These are phyloP conservation scores for Pseudopipra pipra DNA, from an alignment of 2,113 vertebrate genomes.

Conservation along the genomic window DNA sequence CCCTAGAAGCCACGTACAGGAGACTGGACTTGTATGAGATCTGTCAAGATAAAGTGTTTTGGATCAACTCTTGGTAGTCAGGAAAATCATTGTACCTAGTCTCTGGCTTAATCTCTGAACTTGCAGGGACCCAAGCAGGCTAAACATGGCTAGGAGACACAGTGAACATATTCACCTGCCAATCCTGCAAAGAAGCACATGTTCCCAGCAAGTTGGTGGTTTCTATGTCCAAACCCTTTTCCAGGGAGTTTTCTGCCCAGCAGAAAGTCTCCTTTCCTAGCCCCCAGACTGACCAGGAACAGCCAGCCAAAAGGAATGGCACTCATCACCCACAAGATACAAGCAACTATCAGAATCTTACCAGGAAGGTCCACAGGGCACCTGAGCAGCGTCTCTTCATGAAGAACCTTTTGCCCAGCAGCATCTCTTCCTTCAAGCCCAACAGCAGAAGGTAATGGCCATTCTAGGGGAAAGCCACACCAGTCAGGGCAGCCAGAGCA, in stretches of 20 bases:
- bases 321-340: not conserved
- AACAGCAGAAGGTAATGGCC: constrained; percentile 8
- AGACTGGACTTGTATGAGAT: not conserved
- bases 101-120: not conserved
- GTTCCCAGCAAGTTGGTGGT: not conserved
- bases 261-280: not conserved
- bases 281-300: no score
- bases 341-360: not conserved
- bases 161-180: not conserved
- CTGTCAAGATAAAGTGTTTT: not conserved
- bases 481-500: not conserved
- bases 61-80: not conserved
- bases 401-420: not conserved
- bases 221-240: not conserved
- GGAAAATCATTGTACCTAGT: not conserved
- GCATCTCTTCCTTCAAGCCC: not conserved
- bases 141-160: not conserved
- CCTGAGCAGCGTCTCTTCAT: constrained; percentile 1
- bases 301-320: not conserved
- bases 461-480: not conserved
- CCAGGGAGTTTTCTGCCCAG: not conserved
- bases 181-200: not conserved
- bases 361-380: constrained; percentile 32
- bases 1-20: not conserved
- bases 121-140: not conserved